A percentile compares a stretch with the other conserved stretches of the same genome.
phyloP scores from a whole-genome alignment of 1,140 invertebrate genomes.

The Papilio xuthus region DNA sequence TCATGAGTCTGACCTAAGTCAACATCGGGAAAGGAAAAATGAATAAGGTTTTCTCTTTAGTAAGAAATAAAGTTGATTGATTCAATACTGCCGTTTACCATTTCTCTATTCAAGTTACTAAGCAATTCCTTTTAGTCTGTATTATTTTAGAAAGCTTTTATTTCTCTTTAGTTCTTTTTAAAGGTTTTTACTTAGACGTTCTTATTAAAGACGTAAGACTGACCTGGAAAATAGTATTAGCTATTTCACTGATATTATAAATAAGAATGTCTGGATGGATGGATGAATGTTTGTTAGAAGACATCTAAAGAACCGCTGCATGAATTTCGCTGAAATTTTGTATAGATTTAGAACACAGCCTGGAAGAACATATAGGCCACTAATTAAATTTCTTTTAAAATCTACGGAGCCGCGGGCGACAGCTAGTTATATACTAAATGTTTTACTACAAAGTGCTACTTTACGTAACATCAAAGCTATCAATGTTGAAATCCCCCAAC shows the following conservation, averaged over 20 bases:
- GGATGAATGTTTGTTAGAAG: no score
- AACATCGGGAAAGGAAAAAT: constrained; percentile 24
- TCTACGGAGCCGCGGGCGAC: no score
- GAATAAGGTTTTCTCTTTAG: not conserved
- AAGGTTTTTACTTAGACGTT: not conserved
- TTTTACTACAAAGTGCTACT: not conserved
- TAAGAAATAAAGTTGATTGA: constrained; percentile 28
- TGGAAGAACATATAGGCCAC: no score
- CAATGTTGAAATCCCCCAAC: not conserved
- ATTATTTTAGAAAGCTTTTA: constrained; percentile 5
- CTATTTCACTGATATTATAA: no score
- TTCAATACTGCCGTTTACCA: constrained; percentile 11
- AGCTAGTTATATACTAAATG: constrained; percentile 12
- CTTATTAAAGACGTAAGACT: not conserved
- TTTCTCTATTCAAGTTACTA: constrained; percentile 5
- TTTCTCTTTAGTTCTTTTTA: not conserved
- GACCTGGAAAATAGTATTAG: no score
- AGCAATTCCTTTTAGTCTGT: constrained; percentile 1
- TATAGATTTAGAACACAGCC: no score
- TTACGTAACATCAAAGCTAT: not conserved
- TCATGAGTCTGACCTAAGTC: constrained; percentile 33
- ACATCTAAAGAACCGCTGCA: no score
- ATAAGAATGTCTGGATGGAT: no score
- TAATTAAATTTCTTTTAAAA: no score
- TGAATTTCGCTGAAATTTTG: no score